Percentiles rank a stretch among this genome's conserved stretches.
These are phyloP conservation scores for Drosophila nebulosa DNA, from an alignment of 1,140 invertebrate genomes.

Conservation along the genomic window DNA sequence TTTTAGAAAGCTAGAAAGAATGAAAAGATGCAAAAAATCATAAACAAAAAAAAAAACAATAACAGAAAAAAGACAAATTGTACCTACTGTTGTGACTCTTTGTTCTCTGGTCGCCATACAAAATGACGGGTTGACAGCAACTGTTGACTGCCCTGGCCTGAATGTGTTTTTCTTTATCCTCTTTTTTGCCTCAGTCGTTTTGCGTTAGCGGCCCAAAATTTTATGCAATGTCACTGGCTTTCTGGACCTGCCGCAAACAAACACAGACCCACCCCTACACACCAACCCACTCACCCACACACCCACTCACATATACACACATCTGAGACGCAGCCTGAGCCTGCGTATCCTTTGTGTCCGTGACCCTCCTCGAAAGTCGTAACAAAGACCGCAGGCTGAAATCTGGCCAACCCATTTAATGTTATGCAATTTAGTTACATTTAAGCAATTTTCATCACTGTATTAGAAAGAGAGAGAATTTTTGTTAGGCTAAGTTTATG, in stretches of 20 bases:
- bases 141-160: slow-evolving; percentile 34
- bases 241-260: slow-evolving; percentile 1
- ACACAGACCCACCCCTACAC: neutral
- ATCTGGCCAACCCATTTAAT: slow-evolving; percentile 52
- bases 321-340: slow-evolving; percentile 14
- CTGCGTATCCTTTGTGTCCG: slow-evolving; percentile 32
- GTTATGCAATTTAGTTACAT: slow-evolving; percentile 23
- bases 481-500: neutral
- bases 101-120: slow-evolving; percentile 19
- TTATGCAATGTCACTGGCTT: slow-evolving; percentile 9
- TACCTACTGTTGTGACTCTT: slow-evolving; percentile 43
- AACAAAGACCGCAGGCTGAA: slow-evolving; percentile 11
- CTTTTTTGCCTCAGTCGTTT: neutral
- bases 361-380: slow-evolving; percentile 32
- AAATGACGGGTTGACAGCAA: slow-evolving; percentile 32
- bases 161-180: neutral
- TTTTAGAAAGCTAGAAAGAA: slow-evolving; percentile 19
- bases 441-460: slow-evolving; percentile 9
- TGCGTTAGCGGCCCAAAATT: neutral
- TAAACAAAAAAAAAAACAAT: neutral
- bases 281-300: neutral
- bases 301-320: slow-evolving; percentile 12
- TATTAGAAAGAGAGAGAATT: neutral
- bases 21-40: neutral
- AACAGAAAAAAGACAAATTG: slow-evolving; percentile 50